These are phyloP conservation scores for Turritopsis rubra DNA, from an alignment of 30 jellyfish, hydroid and myxozoan species.

Conservation along the genomic window DNA sequence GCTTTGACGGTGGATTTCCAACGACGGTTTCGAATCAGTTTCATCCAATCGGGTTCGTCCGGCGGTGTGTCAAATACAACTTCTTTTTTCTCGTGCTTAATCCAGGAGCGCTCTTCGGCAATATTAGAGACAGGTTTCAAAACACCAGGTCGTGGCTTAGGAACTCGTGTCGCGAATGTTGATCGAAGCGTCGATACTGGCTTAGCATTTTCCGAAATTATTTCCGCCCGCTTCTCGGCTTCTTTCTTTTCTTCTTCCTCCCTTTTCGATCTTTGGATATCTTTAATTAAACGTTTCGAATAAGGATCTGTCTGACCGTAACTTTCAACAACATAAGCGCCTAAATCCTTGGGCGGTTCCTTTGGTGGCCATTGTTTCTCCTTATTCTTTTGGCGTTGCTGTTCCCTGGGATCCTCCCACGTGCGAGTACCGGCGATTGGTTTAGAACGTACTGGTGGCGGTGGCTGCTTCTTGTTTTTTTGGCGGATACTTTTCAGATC, in stretches of 20 bases:
- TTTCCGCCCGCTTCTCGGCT: constrained; percentile 50
- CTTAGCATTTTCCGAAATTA: constrained; percentile 63
- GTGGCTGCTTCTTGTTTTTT: constrained; percentile 15
- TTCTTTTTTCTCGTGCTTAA: constrained; percentile 73
- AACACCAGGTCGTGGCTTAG: constrained; percentile 60
- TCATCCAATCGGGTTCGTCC: constrained; percentile 84
- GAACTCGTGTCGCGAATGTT: constrained; percentile 45
- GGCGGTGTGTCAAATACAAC: constrained; percentile 85
- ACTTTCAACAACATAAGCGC: constrained; percentile 88
- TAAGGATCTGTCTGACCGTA: constrained; percentile 73
- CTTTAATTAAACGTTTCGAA: constrained; percentile 46
- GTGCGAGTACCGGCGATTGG: constrained; percentile 12
- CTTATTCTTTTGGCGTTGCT: background rate
- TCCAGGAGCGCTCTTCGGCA: constrained; percentile 69
- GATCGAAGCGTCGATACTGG: constrained; percentile 63
- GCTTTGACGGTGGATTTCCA: constrained; percentile 95
- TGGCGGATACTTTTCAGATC: constrained; percentile 5
- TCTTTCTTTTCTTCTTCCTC: constrained; percentile 47
- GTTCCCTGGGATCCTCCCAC: constrained; percentile 28
- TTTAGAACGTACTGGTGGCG: constrained; percentile 22
- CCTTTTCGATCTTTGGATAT: constrained; percentile 41
- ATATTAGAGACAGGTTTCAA: constrained; percentile 55
- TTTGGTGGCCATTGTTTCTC: constrained; percentile 39
- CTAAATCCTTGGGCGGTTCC: constrained; percentile 69
- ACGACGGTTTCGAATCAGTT: constrained; percentile 75